Evolutionary conservation across 2,113 vertebrate genomes (phyloP).

Genomic region (Nothobranchius kuhntae): DNA sequence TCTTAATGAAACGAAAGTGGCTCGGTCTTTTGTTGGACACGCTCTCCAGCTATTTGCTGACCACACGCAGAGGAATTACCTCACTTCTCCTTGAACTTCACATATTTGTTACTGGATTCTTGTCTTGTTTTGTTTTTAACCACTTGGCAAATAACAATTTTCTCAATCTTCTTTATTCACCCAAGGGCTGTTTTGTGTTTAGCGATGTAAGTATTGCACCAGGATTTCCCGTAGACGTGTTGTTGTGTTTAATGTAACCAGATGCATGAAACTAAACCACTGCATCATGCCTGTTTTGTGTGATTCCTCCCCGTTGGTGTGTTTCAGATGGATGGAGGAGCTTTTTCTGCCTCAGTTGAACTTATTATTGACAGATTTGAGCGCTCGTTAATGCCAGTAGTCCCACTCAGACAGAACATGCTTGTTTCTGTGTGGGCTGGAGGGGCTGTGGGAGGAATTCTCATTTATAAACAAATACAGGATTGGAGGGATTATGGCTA

Average conservation of each 20-base stretch:
- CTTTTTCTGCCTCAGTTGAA: constrained; percentile 23
- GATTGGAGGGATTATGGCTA: constrained; percentile 71
- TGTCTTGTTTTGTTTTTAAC: constrained; percentile 33
- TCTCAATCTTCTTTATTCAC: constrained; percentile 55
- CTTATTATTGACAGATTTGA: constrained; percentile 29
- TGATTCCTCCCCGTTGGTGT: constrained; percentile 27
- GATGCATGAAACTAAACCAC: constrained; percentile 54
- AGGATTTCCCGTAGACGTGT: constrained; percentile 30
- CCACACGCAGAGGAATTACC: constrained; percentile 50
- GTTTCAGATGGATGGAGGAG: constrained; percentile 21
- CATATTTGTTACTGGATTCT: constrained; percentile 35
- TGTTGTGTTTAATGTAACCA: constrained; percentile 37
- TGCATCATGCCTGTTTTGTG: constrained; percentile 33
- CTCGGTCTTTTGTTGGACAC: constrained; percentile 60
- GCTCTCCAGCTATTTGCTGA: constrained; percentile 38
- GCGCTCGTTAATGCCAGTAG: constrained; percentile 28
- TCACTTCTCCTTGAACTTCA: constrained; percentile 24
- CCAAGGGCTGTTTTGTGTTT: constrained; percentile 50
- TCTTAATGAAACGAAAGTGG: constrained; percentile 70
- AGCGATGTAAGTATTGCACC: constrained; percentile 62
- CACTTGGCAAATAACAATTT: constrained; percentile 34
- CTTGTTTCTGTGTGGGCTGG: constrained; percentile 69
- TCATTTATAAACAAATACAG: constrained; percentile 74
- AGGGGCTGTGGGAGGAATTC: constrained; percentile 66
- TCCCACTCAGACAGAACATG: constrained; percentile 49